Evolutionary conservation across 2,888 invertebrate species (phyloP), one percentile per base, ranked within the genome.

Genomic region (Sarcophaga rosellei): DNA sequence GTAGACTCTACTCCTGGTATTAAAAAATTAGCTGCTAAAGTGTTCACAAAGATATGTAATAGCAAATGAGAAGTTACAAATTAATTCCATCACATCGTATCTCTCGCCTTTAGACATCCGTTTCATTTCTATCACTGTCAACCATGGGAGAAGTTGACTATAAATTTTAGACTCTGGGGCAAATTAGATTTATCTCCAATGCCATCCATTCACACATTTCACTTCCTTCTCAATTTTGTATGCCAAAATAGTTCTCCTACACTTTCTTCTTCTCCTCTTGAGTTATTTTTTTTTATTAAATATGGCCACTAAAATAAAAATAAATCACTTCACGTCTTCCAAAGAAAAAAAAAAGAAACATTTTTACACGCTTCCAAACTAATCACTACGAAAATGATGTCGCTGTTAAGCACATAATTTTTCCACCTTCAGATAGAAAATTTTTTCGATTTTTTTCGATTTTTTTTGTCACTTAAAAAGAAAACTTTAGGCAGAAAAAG

Each of bases 281-380:
- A 8, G 8, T 35, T 35, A 8, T 35, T 35, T 70, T 53, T 63
- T 25, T 57, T 15, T 63, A 21, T 21, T 45, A 82, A 82, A 68
- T 68, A 83, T 62, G 45, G 53, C 47, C 73, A 68, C 17, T 68
- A 53, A 73, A 73, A 73, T 78, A 68, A 78, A 73, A 17, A 78
- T 78, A 68, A 83, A 76, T 83, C 82, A 83, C 61, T 78, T 77
- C 35, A 35, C 10, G 35, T 35, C 35, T 4, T 12, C 62, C 10
- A 57, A 75, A 53, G 21, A 61, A 61, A 72, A n/a, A 44, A 5
- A 35, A 35, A 35, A 35, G 35, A 35, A 35, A 35, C 6, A 35
- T 35, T 35, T 35, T 35, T 2, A 35, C 35, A 35, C 44, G 15
- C 11, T 68, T 82, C 20, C 21, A 8, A 35, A 81, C 72, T 82